phyloP scores from a whole-genome alignment of 2,113 vertebrate species.

The Anoplopoma fimbria region DNA sequence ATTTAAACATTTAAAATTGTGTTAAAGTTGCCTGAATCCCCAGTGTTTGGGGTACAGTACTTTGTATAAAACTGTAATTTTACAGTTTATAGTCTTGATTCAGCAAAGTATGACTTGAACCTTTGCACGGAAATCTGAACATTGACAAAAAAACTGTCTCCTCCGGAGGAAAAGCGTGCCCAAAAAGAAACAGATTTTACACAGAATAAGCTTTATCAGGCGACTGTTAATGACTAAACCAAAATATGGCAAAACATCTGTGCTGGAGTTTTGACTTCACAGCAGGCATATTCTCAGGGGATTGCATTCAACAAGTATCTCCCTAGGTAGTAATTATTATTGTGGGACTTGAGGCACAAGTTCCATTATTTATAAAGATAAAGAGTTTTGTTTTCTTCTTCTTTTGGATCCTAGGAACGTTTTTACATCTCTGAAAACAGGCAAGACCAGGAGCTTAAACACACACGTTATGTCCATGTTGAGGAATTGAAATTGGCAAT shows the following conservation, averaged over 20 bases:
- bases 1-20: neutral
- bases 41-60: no score
- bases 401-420: no score
- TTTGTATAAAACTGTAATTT: neutral
- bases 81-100: neutral
- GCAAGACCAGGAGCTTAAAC: neutral
- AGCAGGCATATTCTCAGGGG: constrained; percentile 14
- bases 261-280: neutral
- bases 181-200: neutral
- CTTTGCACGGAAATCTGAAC: neutral
- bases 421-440: neutral
- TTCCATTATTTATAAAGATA: neutral
- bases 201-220: neutral
- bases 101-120: neutral
- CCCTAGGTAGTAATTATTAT: constrained; percentile 6
- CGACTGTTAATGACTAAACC: neutral
- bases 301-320: neutral
- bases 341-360: neutral
- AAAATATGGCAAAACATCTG: neutral
- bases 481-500: neutral
- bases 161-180: neutral
- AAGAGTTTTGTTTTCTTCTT: no score
- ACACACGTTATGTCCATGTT: neutral
- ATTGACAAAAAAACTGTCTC: neutral
- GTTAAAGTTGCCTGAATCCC: neutral